These are phyloP conservation scores for Todiramphus saurophagus DNA, from an alignment of 2,113 vertebrate species.

Conservation along the genomic window DNA sequence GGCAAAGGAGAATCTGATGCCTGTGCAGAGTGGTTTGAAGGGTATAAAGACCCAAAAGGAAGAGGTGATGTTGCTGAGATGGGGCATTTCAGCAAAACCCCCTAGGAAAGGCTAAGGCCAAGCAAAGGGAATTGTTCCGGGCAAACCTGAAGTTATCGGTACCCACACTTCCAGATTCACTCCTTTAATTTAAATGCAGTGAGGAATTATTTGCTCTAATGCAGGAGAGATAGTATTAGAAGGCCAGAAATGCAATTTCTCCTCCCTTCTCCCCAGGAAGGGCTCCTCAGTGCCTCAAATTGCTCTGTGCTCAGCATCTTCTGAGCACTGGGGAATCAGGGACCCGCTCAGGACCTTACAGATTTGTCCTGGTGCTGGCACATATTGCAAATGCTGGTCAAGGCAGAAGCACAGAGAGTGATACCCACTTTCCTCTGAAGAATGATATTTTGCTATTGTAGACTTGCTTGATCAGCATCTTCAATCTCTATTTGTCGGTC, in stretches of 20 bases:
- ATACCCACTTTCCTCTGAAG: not conserved
- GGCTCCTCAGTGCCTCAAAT: not conserved
- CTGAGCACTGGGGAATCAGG: not conserved
- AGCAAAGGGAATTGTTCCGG: not conserved
- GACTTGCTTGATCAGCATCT: not conserved
- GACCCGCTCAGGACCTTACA: not conserved
- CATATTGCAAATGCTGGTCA: rapidly evolving
- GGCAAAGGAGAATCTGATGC: not conserved
- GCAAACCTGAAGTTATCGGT: not conserved
- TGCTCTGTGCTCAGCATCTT: not conserved
- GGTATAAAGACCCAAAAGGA: not conserved
- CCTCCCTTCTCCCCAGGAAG: not conserved
- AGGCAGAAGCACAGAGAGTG: not conserved
- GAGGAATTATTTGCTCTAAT: not conserved
- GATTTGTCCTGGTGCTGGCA: not conserved
- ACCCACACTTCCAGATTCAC: not conserved
- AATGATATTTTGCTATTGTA: rapidly evolving
- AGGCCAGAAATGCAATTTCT: not conserved
- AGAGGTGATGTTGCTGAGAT: not conserved
- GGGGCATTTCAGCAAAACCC: not conserved
- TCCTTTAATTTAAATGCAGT: not conserved
- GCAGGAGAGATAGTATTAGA: not conserved
- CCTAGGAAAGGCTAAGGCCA: not conserved
- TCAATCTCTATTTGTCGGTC: rapidly evolving
- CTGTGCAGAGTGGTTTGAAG: not conserved